Base-by-base conservation (phyloP, 2,888 invertebrate species). In the Fragum whitleyi region DNA sequence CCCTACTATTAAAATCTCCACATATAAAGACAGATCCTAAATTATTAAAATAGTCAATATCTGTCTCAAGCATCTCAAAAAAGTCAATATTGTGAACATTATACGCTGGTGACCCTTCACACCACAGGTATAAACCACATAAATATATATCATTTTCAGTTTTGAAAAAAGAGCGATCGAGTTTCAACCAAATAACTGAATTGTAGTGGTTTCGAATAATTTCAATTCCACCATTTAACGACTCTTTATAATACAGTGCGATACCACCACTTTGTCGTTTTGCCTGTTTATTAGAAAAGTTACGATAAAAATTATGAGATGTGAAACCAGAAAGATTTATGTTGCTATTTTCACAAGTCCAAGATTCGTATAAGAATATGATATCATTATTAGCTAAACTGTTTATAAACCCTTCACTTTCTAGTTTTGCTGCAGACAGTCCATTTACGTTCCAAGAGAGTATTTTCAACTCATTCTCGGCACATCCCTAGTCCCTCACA, bases 401-500 rank as follows among this genome's bases (percentile, higher is more conserved):
- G n/a, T 71, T 28, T 9, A 62, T 39, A 71, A 71, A 71, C 21
- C 39, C 71, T 21, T 19, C 23, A 32, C n/a, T 28, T 53, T 55
- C 36, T 11, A 26, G 23, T 26, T 79, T 74, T 2, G 1, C 65
- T 19, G 9, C 16, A 7, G 70, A 55, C 3, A 74, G 59, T 47
- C 79, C 79, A 55, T 78, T 29, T 2, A 69, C 39, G 39, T 79
- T 79, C 74, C 69, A 79, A 2, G 74, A 74, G 16, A 74, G 21
- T 11, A 74, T 32, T 1, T 36, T 69, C 1, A 79, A 59, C 21
- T 71, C 74, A 74, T 26, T 72, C 65, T 53, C 23, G 51, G 51
- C 59, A 62, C 14, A 29, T 23, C 57, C 51, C 70, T 69, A 74
- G 21, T 57, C 36, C 51, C 21, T 51, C 16, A 51, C 51, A 16